Base-by-base conservation (phyloP, 2,797 vertebrate species). In the Oryzias sinensis region DNA sequence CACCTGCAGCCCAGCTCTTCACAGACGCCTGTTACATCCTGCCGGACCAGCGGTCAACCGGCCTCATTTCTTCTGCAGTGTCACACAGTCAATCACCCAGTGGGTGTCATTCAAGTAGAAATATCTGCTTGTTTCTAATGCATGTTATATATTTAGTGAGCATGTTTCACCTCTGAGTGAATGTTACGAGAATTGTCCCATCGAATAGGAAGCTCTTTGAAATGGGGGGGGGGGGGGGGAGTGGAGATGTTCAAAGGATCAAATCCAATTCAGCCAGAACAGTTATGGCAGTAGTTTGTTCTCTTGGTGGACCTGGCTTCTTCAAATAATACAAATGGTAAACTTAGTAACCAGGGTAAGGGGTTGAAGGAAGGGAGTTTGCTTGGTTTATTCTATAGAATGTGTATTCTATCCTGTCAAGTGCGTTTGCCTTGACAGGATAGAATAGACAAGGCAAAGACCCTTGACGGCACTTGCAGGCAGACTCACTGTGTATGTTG, bases 21-120 rank as follows among this genome's bases (percentile, higher is more conserved):
- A 74, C 81, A 79, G 33, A 2, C 45, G 64, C 15, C 48, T 77
- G 86, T 74, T 62, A 90, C 37, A 87, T 91, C 90, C 77, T 80
- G 70, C 63, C 77, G 73, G 37, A 55, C 14, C 52, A 48, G 70
- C 46, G 63, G 25, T 2, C 49, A 47, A 51, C 48, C 17, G 7
- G 22, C 43, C 24, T 11, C 33, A 11, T 37, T 37, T 13, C 33
- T 37, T 37, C 33, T 37, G 9, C 9, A 11, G 11, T 37, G 33
- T 37, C 33, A 13, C 33, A 2, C 33, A 37, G 8, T 13, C 9
- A 37, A 37, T 37, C 9, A 37, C 33, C 33, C 33, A 3, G 9
- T 11, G 9, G 33, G 33, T 37, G 11, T 37, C 33, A 33, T 2
- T 33, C 29, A 4, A 22, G 2, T 22, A 22, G 1, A 47, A 40